Percentiles rank a stretch among this genome's conserved stretches.
Evolutionary conservation across 2,888 invertebrate genomes (phyloP).

Genomic region (Bimastos eiseni): DNA sequence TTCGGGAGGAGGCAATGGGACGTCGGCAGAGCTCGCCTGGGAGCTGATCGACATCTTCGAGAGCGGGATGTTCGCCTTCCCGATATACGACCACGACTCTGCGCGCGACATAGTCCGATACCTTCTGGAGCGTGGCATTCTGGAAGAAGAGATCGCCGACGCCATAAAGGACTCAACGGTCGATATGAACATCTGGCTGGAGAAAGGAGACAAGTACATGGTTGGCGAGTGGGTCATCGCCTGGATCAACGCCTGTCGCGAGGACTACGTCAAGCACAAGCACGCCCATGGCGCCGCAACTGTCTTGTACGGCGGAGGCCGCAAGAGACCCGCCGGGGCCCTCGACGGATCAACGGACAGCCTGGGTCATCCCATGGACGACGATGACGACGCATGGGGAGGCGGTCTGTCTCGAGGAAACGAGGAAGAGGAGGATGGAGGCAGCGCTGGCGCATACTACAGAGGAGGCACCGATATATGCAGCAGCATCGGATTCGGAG

Average conservation of each 20-base stretch:
- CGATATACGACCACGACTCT: conserved; percentile 43
- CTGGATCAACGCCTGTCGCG: conserved; percentile 44
- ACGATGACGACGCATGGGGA: conserved; percentile 25
- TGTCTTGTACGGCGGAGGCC: background rate
- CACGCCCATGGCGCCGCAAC: conserved; percentile 18
- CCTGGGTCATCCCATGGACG: conserved; percentile 13
- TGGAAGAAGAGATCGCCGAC: conserved; percentile 44
- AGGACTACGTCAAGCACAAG: conserved; percentile 38
- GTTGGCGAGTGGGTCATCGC: conserved; percentile 46
- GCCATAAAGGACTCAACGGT: conserved; percentile 44
- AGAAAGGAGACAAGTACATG: conserved; percentile 42
- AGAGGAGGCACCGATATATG: background rate
- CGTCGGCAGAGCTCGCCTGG: conserved; percentile 42
- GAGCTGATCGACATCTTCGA: conserved; percentile 46
- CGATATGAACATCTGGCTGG: conserved; percentile 43
- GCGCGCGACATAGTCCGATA: conserved; percentile 41
- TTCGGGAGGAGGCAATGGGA: background rate
- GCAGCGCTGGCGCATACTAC: background rate
- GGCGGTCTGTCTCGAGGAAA: background rate
- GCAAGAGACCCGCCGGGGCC: background rate
- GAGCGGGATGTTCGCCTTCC: conserved; percentile 44
- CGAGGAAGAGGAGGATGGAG: conserved; percentile 18
- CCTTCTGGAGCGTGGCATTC: conserved; percentile 41
- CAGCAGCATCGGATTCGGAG: background rate
- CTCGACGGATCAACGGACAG: conserved; percentile 16